Evolutionary conservation across 2,113 vertebrate genomes (phyloP), one percentile per base, ranked within the genome.

Genomic region (Nycticebus coucang): DNA sequence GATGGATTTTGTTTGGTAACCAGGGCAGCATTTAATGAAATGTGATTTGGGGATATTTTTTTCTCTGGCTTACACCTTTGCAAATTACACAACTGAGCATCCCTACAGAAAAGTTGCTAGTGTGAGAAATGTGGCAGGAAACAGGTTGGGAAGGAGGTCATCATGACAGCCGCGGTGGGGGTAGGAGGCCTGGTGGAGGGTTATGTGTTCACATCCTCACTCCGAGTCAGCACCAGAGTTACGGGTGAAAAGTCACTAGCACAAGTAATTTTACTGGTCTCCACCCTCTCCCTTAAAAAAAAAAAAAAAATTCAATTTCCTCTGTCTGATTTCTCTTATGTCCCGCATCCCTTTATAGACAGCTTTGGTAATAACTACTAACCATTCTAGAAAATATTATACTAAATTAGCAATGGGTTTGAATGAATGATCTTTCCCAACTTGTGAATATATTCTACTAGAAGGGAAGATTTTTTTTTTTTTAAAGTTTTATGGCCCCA

Each of bases 391-490:
- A 88, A 94, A 94, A 74, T 60, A 64, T 28, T 75, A 79, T 55
- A 77, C 14, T 89, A 1, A 33, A 55, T 45, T 82, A 55, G 83
- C 33, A 66, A 24, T 85, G n/a, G 15, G 75, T 45, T 86, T 75
- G 18, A 97, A 81, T 91, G 45, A 93, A 75, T 95, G 50, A 7
- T 59, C 84, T 81, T 96, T 75, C 19, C 45, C 28, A 72, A 59
- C 14, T 7, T 2, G 8, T 93, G 59, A 68, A 81, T 69, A 66
- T 78, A 26, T 84, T 93, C 59, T 64, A 69, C 17, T 80, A 66
- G 53, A 93, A 82, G 81, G 41, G 41, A 93, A 92, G 59, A 2
- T n/a, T n/a, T n/a, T n/a, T n/a, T n/a, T 89, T 88, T 96, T 71
- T 96, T 66, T 11, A 79, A 96, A 21, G 26, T 77, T 89, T 96